These are phyloP conservation scores for Choreutis nemorana DNA, from an alignment of 2,888 invertebrate species.

Conservation along the genomic window DNA sequence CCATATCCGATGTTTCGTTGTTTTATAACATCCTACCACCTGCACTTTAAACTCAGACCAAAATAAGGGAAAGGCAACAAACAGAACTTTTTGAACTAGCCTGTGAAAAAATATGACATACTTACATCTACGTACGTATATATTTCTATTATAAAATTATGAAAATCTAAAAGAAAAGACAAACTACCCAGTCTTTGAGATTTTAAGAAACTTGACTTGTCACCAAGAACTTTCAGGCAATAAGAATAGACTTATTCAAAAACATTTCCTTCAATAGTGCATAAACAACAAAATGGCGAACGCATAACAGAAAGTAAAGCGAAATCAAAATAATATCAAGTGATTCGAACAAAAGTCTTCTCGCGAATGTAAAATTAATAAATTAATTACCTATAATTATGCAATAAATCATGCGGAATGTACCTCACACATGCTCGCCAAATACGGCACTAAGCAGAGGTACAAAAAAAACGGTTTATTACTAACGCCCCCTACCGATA, in stretches of 20 bases:
- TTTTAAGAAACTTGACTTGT: too few species aligned
- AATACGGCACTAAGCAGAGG: constrained; percentile 24
- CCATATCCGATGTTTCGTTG: constrained; percentile 58
- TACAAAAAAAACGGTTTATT: constrained; percentile 17
- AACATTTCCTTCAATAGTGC: too few species aligned
- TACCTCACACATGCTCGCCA: constrained; percentile 34
- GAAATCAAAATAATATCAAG: too few species aligned
- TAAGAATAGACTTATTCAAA: too few species aligned
- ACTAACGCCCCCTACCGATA: constrained; percentile 24
- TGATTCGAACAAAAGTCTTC: too few species aligned
- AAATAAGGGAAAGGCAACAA: not conserved
- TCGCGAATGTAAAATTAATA: constrained; percentile 1
- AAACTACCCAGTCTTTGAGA: too few species aligned
- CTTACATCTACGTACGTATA: not conserved
- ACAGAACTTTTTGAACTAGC: not conserved
- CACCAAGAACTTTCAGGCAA: too few species aligned
- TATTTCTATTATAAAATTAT: too few species aligned
- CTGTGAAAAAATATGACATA: not conserved
- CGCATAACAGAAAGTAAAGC: too few species aligned
- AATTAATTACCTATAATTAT: constrained; percentile 3
- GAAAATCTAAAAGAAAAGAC: too few species aligned
- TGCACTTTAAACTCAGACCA: not conserved
- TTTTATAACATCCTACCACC: too few species aligned
- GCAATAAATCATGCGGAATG: constrained; percentile 8
- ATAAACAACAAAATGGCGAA: too few species aligned